These are phyloP conservation scores for Onychomys leucogaster DNA, from an alignment of 2,797 vertebrate species.

Conservation along the genomic window DNA sequence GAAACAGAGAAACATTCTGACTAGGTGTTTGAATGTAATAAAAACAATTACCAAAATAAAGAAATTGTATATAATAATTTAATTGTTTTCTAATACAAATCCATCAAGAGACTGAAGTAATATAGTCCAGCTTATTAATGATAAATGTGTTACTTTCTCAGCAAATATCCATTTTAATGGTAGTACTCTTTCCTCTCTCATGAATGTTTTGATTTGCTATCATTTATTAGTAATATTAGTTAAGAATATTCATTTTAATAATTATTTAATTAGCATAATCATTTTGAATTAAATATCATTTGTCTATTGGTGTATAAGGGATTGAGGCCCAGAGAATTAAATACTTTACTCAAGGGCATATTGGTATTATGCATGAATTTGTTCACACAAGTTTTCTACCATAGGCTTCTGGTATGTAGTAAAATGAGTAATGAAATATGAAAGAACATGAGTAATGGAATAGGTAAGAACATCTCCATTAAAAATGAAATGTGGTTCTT, in stretches of 20 bases:
- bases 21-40: slow-evolving; percentile 49
- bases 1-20: too few relatives aligned
- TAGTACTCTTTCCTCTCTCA: slow-evolving; percentile 17
- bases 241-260: slow-evolving; percentile 25
- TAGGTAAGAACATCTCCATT: neutral
- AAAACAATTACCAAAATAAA: slow-evolving; percentile 53
- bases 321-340: slow-evolving; percentile 9
- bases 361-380: neutral
- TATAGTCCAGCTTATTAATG: slow-evolving; percentile 56
- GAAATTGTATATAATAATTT: slow-evolving; percentile 62
- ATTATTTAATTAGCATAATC: slow-evolving; percentile 46
- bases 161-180: slow-evolving; percentile 58
- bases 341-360: neutral
- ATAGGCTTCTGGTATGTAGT: slow-evolving; percentile 19
- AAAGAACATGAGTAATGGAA: slow-evolving; percentile 55
- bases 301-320: slow-evolving; percentile 52
- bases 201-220: slow-evolving; percentile 9
- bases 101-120: slow-evolving; percentile 59
- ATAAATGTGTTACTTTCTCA: slow-evolving; percentile 31
- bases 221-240: slow-evolving; percentile 40
- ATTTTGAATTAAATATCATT: slow-evolving; percentile 30
- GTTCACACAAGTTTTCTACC: slow-evolving; percentile 36
- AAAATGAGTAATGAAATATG: slow-evolving; percentile 37
- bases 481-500: slow-evolving; percentile 55
- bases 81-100: slow-evolving; percentile 72